A percentile compares a stretch with the other conserved stretches of the same genome.
Evolutionary conservation across 2,797 vertebrate genomes (phyloP).

Genomic region (Diceros bicornis): DNA sequence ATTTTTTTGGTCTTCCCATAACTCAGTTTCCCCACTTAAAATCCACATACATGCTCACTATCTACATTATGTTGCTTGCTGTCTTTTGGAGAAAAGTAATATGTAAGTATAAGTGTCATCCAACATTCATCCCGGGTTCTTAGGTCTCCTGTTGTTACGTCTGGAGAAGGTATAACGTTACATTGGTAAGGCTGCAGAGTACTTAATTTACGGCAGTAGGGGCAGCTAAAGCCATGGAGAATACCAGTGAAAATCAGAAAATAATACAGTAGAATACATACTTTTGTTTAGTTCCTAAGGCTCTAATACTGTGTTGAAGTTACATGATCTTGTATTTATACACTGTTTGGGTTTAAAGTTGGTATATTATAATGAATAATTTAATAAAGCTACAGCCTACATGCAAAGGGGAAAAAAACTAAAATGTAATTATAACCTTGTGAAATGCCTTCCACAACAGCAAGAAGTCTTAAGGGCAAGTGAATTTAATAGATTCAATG

Average conservation of each 20-base stretch:
- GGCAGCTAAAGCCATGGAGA: conserved; percentile 51
- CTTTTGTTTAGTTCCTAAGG: conserved; percentile 77
- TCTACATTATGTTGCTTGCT: neutral
- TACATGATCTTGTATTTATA: conserved; percentile 80
- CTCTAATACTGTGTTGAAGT: conserved; percentile 71
- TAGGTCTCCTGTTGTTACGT: neutral
- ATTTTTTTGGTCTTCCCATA: neutral
- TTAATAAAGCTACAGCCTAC: conserved; percentile 84
- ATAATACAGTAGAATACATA: conserved; percentile 64
- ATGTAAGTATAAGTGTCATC: neutral
- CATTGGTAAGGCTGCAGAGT: neutral
- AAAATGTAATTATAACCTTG: conserved; percentile 84
- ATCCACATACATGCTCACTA: neutral
- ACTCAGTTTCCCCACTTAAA: neutral
- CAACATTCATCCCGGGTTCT: neutral
- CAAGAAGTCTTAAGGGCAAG: conserved; percentile 85
- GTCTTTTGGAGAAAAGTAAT: neutral
- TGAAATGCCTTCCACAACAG: conserved; percentile 82
- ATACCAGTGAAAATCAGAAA: conserved; percentile 69
- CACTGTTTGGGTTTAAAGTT: conserved; percentile 80
- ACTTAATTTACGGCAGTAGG: conserved; percentile 54
- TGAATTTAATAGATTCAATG: conserved; percentile 84
- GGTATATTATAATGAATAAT: conserved; percentile 86
- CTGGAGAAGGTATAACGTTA: neutral
- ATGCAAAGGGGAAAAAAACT: conserved; percentile 62